Evolutionary conservation across 2,888 invertebrate species (phyloP), one percentile per base, ranked within the genome.

Genomic region (Drosophila subquinaria): DNA sequence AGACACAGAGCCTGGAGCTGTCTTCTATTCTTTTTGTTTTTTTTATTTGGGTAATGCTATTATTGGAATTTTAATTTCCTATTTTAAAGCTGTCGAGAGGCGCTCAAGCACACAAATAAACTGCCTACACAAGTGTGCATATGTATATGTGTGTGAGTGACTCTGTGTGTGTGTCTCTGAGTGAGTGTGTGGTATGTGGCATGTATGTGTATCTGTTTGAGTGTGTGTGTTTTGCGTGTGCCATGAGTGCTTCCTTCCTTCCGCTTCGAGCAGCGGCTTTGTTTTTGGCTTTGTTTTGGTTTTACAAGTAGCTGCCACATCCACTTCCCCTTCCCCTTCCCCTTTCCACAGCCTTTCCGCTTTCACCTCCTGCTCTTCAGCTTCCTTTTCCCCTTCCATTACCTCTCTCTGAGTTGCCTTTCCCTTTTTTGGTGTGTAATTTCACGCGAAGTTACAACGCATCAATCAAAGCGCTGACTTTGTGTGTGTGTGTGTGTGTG

Each of bases 31-130:
- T 17, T 17, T 17, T 17, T 17, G 1, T 67, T 23, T 48, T 62
- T 48, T 69, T 30, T 52, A 56, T 52, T 17, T n/a, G 33, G n/a
- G 38, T 77, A 69, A 73, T 77, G 86, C 81, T 86, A 87, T 87
- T 83, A 87, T 87, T 85, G 88, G 84, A 82, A 84, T 85, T 85
- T 87, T 87, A 85, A 87, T 85, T 87, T 87, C 87, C 82, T 82
- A 87, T 84, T 84, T 85, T 87, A 85, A 85, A 80, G 84, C 84
- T 75, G 77, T 69, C 69, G 68, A 59, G 57, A 36, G 57, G 59
- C 56, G 51, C 53, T 42, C 43, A 51, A 67, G 47, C 57, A 63
- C 74, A 69, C 71, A 76, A 76, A 79, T 80, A 66, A 69, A 79
- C 63, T 68, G 68, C 67, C 69, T 65, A 43, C 27, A 27, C 43